These are phyloP conservation scores for Pangasius mekongensis DNA, from an alignment of 2,797 vertebrate genomes.

Conservation along the genomic window DNA sequence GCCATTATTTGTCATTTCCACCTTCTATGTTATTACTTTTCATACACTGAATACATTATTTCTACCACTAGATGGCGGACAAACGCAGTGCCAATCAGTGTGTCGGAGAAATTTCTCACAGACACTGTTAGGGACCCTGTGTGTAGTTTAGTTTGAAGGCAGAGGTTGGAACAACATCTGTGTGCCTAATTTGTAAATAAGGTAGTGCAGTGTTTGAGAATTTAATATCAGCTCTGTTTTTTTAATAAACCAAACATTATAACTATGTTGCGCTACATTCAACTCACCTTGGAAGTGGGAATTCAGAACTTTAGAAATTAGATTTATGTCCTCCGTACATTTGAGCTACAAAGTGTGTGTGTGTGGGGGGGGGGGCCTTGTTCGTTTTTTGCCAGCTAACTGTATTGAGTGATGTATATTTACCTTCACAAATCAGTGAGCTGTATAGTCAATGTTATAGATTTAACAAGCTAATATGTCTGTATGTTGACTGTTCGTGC, in stretches of 20 bases:
- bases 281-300: not conserved
- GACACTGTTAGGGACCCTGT: not conserved
- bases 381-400: not conserved
- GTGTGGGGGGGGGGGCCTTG: not conserved
- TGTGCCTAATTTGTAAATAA: not conserved
- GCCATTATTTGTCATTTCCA: not conserved
- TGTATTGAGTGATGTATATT: not conserved
- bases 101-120: not conserved
- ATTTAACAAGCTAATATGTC: not conserved
- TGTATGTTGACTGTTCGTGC: not conserved
- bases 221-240: not conserved
- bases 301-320: not conserved
- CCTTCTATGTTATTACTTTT: not conserved
- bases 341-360: not conserved
- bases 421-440: not conserved
- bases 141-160: not conserved
- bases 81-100: not conserved
- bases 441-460: not conserved
- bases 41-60: not conserved
- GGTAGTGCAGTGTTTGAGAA: not conserved
- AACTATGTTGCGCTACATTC: not conserved
- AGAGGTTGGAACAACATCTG: not conserved
- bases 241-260: not conserved
- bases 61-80: constrained; percentile 8
- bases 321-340: not conserved